phyloP scores from a whole-genome alignment of 2,888 invertebrate species.

The Drosophila suboccidentalis region DNA sequence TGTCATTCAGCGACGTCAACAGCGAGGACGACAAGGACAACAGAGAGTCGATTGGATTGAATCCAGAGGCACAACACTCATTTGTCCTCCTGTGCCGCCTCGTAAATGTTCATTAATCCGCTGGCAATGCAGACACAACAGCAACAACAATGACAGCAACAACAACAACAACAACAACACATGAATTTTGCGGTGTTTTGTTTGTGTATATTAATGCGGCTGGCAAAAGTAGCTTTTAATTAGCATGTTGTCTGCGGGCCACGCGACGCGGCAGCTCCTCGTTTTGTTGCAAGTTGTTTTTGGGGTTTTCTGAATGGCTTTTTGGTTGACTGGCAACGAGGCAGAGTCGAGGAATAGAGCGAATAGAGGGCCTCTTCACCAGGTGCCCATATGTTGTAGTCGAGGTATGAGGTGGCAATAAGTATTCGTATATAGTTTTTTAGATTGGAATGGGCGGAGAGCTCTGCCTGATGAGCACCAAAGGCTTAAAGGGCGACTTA shows the following conservation, averaged over 20 bases:
- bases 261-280: conserved; percentile 37
- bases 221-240: conserved; percentile 76
- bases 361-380: not conserved
- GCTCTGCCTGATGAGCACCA: conserved; percentile 23
- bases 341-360: not conserved
- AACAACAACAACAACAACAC: conserved; percentile 31
- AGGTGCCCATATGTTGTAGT: conserved; percentile 9
- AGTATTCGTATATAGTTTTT: conserved; percentile 31
- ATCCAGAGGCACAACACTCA: conserved; percentile 31
- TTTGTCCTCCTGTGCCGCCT: conserved; percentile 28
- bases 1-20: conserved; percentile 63
- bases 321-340: conserved; percentile 63
- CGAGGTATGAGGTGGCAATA: conserved; percentile 11
- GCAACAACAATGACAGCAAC: conserved; percentile 18
- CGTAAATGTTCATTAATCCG: conserved; percentile 66
- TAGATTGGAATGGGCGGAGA: not conserved
- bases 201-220: conserved; percentile 76
- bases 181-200: conserved; percentile 58
- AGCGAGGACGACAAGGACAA: conserved; percentile 36
- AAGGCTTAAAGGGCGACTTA: conserved; percentile 28
- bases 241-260: conserved; percentile 74
- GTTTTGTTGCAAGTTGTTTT: conserved; percentile 62
- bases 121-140: conserved; percentile 47
- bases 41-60: conserved; percentile 51
- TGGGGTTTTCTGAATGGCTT: conserved; percentile 65